A percentile compares a stretch with the other conserved stretches of the same genome.
Evolutionary conservation across 2,113 vertebrate genomes (phyloP).

Genomic region (Notarius lentiginosus): DNA sequence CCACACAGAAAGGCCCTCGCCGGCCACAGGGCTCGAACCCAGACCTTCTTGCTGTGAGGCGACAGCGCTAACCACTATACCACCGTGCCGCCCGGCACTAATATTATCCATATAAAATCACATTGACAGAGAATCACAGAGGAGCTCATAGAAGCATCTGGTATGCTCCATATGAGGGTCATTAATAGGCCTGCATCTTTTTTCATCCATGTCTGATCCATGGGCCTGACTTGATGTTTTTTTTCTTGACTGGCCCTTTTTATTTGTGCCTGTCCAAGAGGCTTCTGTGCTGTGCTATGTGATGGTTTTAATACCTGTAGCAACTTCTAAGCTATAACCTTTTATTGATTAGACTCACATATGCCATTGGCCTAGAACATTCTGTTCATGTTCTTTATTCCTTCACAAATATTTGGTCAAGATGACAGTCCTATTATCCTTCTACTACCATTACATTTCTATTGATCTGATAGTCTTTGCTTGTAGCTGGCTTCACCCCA

Average conservation of each 20-base stretch:
- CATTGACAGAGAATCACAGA: constrained; percentile 8
- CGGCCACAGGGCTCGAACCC: no score
- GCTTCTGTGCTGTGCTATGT: neutral
- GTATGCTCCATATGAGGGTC: neutral
- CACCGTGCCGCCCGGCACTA: no score
- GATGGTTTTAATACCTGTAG: constrained; percentile 32
- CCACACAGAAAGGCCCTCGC: no score
- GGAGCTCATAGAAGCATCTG: neutral
- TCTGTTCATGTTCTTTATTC: constrained; percentile 4
- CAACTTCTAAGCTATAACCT: constrained; percentile 15
- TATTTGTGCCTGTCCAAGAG: neutral
- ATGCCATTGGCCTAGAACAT: neutral
- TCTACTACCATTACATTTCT: constrained; percentile 21
- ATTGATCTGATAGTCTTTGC: constrained; percentile 28
- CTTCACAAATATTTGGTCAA: constrained; percentile 24
- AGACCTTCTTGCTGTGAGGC: no score
- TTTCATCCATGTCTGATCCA: neutral
- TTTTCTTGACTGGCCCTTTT: constrained; percentile 1
- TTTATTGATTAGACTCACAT: constrained; percentile 18
- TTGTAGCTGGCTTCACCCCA: constrained; percentile 21
- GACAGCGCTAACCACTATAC: no score
- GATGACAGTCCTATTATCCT: constrained; percentile 31
- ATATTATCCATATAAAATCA: constrained; percentile 7
- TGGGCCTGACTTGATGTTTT: neutral
- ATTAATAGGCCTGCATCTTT: neutral